Conservation (phyloP, 2,113 vertebrate genomes). For the Orycteropus afer region DNA sequence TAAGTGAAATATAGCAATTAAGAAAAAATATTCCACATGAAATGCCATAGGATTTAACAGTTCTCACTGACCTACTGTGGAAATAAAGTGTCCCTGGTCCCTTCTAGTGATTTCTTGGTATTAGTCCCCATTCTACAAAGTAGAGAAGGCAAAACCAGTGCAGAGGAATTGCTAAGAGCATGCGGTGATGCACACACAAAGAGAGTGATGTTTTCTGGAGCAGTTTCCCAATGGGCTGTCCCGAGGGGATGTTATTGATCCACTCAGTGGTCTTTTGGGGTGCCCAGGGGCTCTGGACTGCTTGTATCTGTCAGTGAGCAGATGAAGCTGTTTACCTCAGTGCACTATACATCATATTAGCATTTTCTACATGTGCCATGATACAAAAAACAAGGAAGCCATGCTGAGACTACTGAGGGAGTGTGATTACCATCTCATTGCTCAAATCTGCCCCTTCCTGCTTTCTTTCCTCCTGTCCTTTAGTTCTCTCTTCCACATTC, state of each 20-base stretch:
- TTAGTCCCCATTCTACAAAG: background rate
- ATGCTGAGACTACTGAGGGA: background rate
- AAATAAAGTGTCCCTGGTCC: background rate
- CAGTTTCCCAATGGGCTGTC: background rate
- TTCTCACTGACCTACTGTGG: background rate
- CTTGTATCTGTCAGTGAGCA: background rate
- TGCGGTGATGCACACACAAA: background rate
- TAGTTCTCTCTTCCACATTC: background rate
- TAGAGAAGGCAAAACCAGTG: background rate
- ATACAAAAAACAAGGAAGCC: background rate
- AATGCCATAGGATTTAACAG: background rate
- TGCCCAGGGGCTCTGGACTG: background rate
- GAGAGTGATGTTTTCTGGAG: background rate
- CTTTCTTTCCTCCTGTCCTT: background rate
- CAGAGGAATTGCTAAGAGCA: background rate
- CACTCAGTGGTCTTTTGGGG: background rate
- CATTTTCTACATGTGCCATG: background rate
- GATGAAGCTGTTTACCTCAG: background rate
- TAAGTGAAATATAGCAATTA: background rate
- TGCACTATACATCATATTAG: background rate
- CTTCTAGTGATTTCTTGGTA: background rate
- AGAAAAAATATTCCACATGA: constrained; percentile 11
- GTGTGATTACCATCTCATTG: background rate
- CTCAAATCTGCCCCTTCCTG: background rate
- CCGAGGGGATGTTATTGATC: background rate